Base-by-base conservation (phyloP, 2,113 vertebrate species). In the Cyanocitta stelleri region DNA sequence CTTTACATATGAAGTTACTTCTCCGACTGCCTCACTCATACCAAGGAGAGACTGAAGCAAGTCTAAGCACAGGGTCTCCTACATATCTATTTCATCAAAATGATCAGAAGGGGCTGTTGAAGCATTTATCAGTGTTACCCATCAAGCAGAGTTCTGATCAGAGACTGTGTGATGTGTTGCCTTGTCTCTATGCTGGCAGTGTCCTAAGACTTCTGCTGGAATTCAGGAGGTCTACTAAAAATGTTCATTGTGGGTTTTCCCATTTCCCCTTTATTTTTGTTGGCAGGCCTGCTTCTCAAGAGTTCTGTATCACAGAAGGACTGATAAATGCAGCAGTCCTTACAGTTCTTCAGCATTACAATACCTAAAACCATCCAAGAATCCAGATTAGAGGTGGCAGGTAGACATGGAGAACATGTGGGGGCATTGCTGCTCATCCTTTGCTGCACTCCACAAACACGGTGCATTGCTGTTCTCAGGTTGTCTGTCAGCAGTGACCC, bases 11-110 rank as follows among this genome's bases (percentile, higher is more conserved):
- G 3, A 41, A 55, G 39, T 63, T 29, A 46, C 12, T 46, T 87
- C 35, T 74, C 32, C 0, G 0, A 33, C 26, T 37, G 49, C 30
- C 30, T 63, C 11, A 35, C 13, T 43, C 5, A 0, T 51, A 2
- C 55, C 7, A 52, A 73, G 66, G 39, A 52, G 33, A 24, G 13
- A 15, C 39, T 51, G 52, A 79, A 63, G 55, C 21, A 73, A 55
- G 33, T 32, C 30, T 33, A 30, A 27, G 58, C 29, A 43, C 19
- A 17, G 13, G 6, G 13, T 46, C 17, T 73, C 44, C 11, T 27
- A 3, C 3, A 0, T 21, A 13, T 7, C 22, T 64, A 13, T 55
- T 48, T 61, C 11, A 17, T n/a, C 13, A 33, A 51, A 69, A 68
- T 5, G 1, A 20, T 55, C 33, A 61, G 29, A 23, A 59, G 59